A percentile compares a stretch with the other conserved stretches of the same genome.
These are phyloP conservation scores for Cardiocondyla obscurior DNA, from an alignment of 1,140 invertebrate genomes.

Conservation along the genomic window DNA sequence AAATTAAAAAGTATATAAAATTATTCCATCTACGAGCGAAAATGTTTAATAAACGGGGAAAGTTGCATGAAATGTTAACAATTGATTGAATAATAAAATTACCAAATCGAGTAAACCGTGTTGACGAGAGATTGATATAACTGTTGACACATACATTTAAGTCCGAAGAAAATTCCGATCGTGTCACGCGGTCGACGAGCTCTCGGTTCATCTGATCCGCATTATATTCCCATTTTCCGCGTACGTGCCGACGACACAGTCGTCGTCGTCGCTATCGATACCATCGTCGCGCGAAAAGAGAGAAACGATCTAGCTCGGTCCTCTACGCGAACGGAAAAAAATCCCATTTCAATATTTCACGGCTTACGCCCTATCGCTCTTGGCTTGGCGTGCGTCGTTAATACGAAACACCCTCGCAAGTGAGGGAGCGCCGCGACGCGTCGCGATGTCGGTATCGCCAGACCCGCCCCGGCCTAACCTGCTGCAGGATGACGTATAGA, in stretches of 20 bases:
- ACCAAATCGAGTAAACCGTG: background rate
- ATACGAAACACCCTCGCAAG: constrained; percentile 61
- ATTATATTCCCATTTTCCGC: constrained; percentile 66
- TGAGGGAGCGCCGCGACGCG: background rate
- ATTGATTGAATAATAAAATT: constrained; percentile 18
- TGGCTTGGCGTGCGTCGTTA: constrained; percentile 57
- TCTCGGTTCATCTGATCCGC: constrained; percentile 57
- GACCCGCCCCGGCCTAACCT: background rate
- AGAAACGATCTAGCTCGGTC: too few species aligned
- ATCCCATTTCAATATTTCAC: constrained; percentile 75
- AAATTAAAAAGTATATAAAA: background rate
- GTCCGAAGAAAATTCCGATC: constrained; percentile 21
- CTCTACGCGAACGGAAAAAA: constrained; percentile 58
- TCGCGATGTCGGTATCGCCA: constrained; percentile 18
- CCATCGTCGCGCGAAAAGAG: background rate
- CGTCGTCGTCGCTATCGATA: background rate
- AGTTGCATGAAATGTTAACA: background rate
- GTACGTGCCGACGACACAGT: constrained; percentile 27
- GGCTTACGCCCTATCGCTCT: constrained; percentile 70
- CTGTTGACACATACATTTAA: background rate
- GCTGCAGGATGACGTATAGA: constrained; percentile 61
- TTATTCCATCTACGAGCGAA: background rate
- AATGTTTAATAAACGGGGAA: background rate
- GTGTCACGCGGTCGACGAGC: constrained; percentile 13
- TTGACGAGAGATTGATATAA: constrained; percentile 2